Base-by-base conservation (phyloP, 2,888 invertebrate genomes). In the Sinohyriopsis cumingii region DNA sequence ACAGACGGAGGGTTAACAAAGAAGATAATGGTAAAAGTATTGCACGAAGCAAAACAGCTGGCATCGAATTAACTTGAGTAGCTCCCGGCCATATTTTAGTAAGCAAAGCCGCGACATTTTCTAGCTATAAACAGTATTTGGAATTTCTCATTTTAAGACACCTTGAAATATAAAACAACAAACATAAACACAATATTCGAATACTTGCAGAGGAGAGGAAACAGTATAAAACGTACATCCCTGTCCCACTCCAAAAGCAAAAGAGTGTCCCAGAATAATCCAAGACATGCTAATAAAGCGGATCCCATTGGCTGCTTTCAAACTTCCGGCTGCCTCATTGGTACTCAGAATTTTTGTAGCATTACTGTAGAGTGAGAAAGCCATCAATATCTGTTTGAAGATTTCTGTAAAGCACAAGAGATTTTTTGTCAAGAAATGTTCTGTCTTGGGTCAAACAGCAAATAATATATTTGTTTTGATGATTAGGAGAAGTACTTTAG, bases 241-340 rank as follows among this genome's bases (percentile, higher is more conserved):
- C 18, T 20, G 33, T 25, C 60, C 22, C 7, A 61, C 55, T 28
- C 55, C 61, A 55, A 81, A 71, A 6, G 72, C 65, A 61, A 72
- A 82, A 5, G 79, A 72, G 63, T 87, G 86, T 20, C 86, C 85
- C 20, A 87, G 79, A 22, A 87, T 83, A 28, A 87, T 85, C 87
- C 87, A 87, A 22, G 79, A 76, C 83, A 87, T 85, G 67, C 82
- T 83, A 55, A 87, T 67, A 68, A 86, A 92, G 76, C 94, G 92
- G 54, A 95, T 91, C 7, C 95, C 93, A 79, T 95, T 94, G 72
- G 95, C 92, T 84, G 94, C 93, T 59, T 93, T 91, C 78, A 95
- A 65, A 12, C 76, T 75, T 33, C 78, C 81, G 1, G 70, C 59
- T 3, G 78, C 55, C 63, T 84, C 81, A 6, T 63, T 63, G 1